These are phyloP conservation scores for Onthophagus taurus DNA, from an alignment of 1,140 invertebrate genomes.

Conservation along the genomic window DNA sequence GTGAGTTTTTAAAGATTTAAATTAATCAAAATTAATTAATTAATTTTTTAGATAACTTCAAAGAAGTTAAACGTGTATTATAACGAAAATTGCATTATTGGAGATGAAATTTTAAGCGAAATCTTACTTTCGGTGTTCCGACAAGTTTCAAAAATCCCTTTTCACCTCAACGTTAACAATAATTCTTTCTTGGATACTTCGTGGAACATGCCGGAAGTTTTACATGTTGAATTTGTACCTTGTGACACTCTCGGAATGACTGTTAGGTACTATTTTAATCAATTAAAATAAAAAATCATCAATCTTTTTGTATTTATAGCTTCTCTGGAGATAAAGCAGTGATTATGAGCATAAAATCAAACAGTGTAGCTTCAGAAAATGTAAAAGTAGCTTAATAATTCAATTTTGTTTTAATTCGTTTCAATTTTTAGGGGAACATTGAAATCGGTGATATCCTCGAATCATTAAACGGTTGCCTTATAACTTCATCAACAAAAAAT, in stretches of 20 bases:
- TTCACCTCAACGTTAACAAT: constrained; percentile 45
- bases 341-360: constrained; percentile 42
- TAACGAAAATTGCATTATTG: constrained; percentile 29
- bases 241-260: constrained; percentile 46
- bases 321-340: constrained; percentile 46
- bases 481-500: constrained; percentile 39
- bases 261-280: constrained; percentile 36
- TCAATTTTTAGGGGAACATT: constrained; percentile 44
- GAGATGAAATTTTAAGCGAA: constrained; percentile 48
- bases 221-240: constrained; percentile 45
- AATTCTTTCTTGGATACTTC: constrained; percentile 46
- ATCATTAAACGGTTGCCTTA: constrained; percentile 48
- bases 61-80: constrained; percentile 19
- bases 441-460: constrained; percentile 53
- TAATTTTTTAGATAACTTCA: constrained; percentile 5
- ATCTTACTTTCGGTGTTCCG: constrained; percentile 48
- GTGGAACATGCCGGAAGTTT: constrained; percentile 43
- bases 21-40: background rate
- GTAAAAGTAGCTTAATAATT: constrained; percentile 36
- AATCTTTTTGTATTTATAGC: constrained; percentile 30
- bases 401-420: constrained; percentile 3
- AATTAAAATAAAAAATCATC: background rate
- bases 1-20: constrained; percentile 31
- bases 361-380: constrained; percentile 48
- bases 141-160: constrained; percentile 45